Percentiles rank a stretch among this genome's conserved stretches.
phyloP scores from a whole-genome alignment of 2,888 invertebrate species.

The Halocaridina rubra region DNA sequence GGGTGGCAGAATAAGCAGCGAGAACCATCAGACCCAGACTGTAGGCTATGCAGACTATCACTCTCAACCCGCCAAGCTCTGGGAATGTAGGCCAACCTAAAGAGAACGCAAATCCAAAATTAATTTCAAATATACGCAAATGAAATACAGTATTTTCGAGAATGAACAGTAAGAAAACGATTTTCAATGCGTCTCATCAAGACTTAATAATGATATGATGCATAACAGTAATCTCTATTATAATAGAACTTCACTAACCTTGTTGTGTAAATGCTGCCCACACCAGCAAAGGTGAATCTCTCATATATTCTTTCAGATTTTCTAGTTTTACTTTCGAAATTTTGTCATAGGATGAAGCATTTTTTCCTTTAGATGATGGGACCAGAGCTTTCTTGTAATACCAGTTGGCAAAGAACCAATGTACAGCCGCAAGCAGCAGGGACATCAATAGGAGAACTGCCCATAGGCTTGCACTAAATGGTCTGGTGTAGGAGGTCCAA shows the following conservation, averaged over 20 bases:
- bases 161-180: too few relatives aligned
- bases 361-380: neutral
- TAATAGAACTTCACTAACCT: constrained; percentile 34
- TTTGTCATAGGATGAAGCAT: neutral
- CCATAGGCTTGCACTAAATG: constrained; percentile 44
- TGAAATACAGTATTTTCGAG: too few relatives aligned
- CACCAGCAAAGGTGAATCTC: neutral
- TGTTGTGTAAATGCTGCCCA: constrained; percentile 57
- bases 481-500: constrained; percentile 51
- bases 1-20: constrained; percentile 54
- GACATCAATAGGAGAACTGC: neutral
- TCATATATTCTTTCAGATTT: constrained; percentile 4
- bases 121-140: too few relatives aligned
- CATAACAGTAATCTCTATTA: too few relatives aligned
- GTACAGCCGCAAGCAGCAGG: neutral
- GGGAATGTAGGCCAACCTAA: constrained; percentile 46
- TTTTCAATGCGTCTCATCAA: too few relatives aligned
- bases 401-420: constrained; percentile 6
- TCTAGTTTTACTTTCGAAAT: too few relatives aligned
- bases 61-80: constrained; percentile 1
- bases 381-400: neutral
- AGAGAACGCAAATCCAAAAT: too few relatives aligned
- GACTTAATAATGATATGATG: neutral
- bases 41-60: constrained; percentile 46
- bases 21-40: constrained; percentile 44